Evolutionary conservation across 1,140 invertebrate species (phyloP).

Genomic region (Drosophila ironensis): DNA sequence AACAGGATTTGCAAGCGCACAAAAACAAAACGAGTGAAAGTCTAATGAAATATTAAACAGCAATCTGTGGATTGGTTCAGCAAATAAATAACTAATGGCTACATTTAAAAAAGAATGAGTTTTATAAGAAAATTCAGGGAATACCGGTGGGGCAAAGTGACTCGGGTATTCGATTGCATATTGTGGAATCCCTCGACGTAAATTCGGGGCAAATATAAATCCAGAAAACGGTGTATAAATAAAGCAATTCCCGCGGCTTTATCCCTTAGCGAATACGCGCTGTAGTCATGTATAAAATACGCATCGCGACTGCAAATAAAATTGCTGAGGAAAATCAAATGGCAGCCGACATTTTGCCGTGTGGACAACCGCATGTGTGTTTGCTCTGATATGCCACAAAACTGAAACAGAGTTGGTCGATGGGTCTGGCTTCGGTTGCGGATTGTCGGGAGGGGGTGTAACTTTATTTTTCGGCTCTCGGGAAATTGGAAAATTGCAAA

Average conservation of each 20-base stretch:
- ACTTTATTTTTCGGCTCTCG: conserved; percentile 61
- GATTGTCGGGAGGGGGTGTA: conserved; percentile 4
- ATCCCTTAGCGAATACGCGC: conserved; percentile 10
- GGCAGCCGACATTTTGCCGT: conserved; percentile 38
- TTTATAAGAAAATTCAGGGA: not conserved
- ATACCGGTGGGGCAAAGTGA: not conserved
- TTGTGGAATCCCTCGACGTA: not conserved
- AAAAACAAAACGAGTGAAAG: not conserved
- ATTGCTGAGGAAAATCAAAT: conserved; percentile 49
- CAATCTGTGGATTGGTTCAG: not conserved
- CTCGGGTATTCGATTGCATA: too few species aligned
- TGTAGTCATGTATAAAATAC: conserved; percentile 51
- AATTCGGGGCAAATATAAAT: not conserved
- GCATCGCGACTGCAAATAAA: conserved; percentile 62
- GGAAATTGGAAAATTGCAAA: conserved; percentile 76
- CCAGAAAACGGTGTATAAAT: not conserved
- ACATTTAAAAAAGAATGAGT: not conserved
- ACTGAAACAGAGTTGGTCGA: conserved; percentile 18
- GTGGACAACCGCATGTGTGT: conserved; percentile 46
- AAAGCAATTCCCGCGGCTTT: not conserved
- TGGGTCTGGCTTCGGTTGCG: not conserved
- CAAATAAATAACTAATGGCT: not conserved
- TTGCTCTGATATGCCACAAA: conserved; percentile 42
- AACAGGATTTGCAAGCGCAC: not conserved
- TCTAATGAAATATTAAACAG: not conserved